Evolutionary conservation across 2,113 vertebrate species (phyloP).

Genomic region (Heterochromis multidens): DNA sequence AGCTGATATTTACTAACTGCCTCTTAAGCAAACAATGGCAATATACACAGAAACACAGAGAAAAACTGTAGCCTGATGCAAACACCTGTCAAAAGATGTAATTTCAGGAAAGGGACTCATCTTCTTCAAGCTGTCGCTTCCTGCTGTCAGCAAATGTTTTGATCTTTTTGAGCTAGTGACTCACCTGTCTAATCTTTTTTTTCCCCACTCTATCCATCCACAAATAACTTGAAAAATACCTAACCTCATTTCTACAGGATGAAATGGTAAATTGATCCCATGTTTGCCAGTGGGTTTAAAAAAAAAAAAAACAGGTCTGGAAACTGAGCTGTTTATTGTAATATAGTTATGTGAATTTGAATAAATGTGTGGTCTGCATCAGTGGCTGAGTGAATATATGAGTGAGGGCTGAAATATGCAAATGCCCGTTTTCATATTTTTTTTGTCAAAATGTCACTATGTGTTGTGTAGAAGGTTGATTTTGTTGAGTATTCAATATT

Average conservation of each 20-base stretch:
- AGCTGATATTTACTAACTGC: neutral
- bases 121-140: constrained; percentile 16
- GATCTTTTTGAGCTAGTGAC: constrained; percentile 46
- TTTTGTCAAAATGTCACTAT: neutral
- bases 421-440: neutral
- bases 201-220: neutral
- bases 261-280: constrained; percentile 2
- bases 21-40: neutral
- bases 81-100: constrained; percentile 29
- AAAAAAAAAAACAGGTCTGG: neutral
- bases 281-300: neutral
- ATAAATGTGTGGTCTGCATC: neutral
- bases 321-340: neutral
- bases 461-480: neutral
- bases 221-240: constrained; percentile 28
- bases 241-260: constrained; percentile 19
- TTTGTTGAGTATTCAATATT: neutral
- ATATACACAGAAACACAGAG: neutral
- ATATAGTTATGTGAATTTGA: neutral
- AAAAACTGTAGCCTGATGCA: neutral
- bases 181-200: constrained; percentile 41
- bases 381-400: neutral
- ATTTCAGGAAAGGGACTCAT: constrained; percentile 26
- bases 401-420: neutral
- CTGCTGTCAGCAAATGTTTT: constrained; percentile 43